Evolutionary conservation across 2,797 vertebrate species (phyloP), one percentile per base, ranked within the genome.

Genomic region (Spinus pinus): DNA sequence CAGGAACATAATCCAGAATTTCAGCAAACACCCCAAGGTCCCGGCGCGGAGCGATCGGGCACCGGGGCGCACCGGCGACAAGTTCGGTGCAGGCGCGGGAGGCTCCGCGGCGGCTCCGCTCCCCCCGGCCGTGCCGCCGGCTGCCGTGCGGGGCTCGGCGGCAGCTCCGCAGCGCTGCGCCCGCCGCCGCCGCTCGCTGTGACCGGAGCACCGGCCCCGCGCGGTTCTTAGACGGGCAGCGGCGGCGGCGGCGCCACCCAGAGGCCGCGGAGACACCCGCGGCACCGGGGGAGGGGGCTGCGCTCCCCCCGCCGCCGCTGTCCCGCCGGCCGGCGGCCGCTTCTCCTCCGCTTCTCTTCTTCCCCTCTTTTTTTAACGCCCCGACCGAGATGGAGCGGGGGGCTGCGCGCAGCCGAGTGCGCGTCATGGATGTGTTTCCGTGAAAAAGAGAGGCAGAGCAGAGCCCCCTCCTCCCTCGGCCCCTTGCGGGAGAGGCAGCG

Each of bases 1-100:
- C 69, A 94, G 84, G 70, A 93, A 35, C 96, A 97, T 97, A 96
- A 96, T 97, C 96, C 96, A 93, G 30, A 81, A 90, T 81, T 88
- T 58, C 95, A 51, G 70, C 83, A 3, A 47, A 25, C 54, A 22
- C 53, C 49, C 11, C 56, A 77, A 77, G 74, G 57, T 77, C 71
- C 60, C 31, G 54, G 56, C 42, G 14, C 30, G 18, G n/a, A 25
- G 37, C 8, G 5, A 77, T 18, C 6, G 19, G 46, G 42, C 54
- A 66, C n/a, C 61, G 47, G 60, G 33, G 31, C 8, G 44, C 84
- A 4, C 30, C 65, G 53, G 54, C 54, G 58, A 49, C 51, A 2
- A 90, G 61, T 72, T 56, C 4, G 4, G 22, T 75, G 84, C 41
- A 2, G 66, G 88, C 3, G 77, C 49, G 31, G 77, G 47, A 72